Percentiles rank a stretch among this genome's conserved stretches.
Conservation (phyloP, 2,113 vertebrate genomes). For the Cephalopterus ornatus region DNA sequence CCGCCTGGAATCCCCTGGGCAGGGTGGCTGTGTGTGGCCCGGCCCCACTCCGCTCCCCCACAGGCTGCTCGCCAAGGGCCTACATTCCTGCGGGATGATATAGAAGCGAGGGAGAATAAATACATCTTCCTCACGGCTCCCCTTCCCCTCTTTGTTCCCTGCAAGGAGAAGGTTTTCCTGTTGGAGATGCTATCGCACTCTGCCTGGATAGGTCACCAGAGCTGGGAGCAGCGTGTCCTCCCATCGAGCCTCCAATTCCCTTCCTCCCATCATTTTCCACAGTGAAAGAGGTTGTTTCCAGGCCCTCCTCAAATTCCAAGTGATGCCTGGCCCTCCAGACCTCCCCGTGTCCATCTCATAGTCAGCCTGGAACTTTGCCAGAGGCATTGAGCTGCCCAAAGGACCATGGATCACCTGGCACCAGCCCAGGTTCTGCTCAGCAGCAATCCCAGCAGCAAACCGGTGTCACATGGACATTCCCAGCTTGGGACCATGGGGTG, state of each 20-base stretch:
- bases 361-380: not conserved
- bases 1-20: not conserved
- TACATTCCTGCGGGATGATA: slow-evolving; percentile 71
- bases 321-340: not conserved
- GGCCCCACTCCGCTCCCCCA: fast-evolving
- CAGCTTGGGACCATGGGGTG: not conserved
- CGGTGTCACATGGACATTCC: not conserved
- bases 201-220: slow-evolving; percentile 24
- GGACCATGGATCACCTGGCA: not conserved
- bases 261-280: not conserved
- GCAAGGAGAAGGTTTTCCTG: slow-evolving; percentile 73
- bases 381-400: not conserved
- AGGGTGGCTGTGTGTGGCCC: not conserved
- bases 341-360: not conserved
- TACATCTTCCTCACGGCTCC: slow-evolving; percentile 38
- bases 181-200: slow-evolving; percentile 70
- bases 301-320: not conserved
- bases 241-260: not conserved
- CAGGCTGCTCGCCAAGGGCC: slow-evolving; percentile 20
- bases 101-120: slow-evolving; percentile 60
- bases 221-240: slow-evolving; percentile 26
- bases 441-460: not conserved
- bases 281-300: not conserved
- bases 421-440: not conserved
- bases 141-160: slow-evolving; percentile 68